These are phyloP conservation scores for Physella acuta DNA, from an alignment of 1,140 invertebrate species.

Conservation along the genomic window DNA sequence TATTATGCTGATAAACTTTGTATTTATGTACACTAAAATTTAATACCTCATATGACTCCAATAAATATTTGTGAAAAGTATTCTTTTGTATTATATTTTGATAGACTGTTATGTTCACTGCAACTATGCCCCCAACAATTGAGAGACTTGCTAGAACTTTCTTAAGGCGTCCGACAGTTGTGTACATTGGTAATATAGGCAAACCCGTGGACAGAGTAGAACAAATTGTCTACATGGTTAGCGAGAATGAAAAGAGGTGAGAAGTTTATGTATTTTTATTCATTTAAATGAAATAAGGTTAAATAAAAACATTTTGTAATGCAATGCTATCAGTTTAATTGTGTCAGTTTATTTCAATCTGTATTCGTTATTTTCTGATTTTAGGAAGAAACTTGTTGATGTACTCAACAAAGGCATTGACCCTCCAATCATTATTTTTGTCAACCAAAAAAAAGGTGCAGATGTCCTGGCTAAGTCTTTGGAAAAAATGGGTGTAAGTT, in stretches of 20 bases:
- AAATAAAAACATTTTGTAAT: background rate
- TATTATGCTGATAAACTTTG: too few species aligned
- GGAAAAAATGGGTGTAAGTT: slow-evolving; percentile 86
- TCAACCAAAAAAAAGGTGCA: slow-evolving; percentile 99
- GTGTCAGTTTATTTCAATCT: too few species aligned
- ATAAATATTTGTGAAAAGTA: too few species aligned
- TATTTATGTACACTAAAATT: too few species aligned
- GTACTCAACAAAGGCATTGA: slow-evolving; percentile 76
- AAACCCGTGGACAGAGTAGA: slow-evolving; percentile 97
- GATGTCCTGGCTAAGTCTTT: slow-evolving; percentile 95
- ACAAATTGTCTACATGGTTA: slow-evolving; percentile 95
- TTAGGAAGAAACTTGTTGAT: slow-evolving; percentile 65
- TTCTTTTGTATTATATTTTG: too few species aligned
- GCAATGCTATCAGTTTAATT: too few species aligned
- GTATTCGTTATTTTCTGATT: slow-evolving; percentile 6
- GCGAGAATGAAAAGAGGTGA: slow-evolving; percentile 84
- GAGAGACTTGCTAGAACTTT: slow-evolving; percentile 94
- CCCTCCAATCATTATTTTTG: slow-evolving; percentile 98
- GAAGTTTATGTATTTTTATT: background rate
- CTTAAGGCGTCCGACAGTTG: slow-evolving; percentile 90
- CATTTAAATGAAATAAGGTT: slow-evolving; percentile 1
- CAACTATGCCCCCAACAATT: slow-evolving; percentile 98
- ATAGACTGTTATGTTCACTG: slow-evolving; percentile 99
- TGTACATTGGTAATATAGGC: slow-evolving; percentile 97
- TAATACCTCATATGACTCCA: too few species aligned